Evolutionary conservation across 2,888 invertebrate genomes (phyloP).

Genomic region (Mamestra brassicae): DNA sequence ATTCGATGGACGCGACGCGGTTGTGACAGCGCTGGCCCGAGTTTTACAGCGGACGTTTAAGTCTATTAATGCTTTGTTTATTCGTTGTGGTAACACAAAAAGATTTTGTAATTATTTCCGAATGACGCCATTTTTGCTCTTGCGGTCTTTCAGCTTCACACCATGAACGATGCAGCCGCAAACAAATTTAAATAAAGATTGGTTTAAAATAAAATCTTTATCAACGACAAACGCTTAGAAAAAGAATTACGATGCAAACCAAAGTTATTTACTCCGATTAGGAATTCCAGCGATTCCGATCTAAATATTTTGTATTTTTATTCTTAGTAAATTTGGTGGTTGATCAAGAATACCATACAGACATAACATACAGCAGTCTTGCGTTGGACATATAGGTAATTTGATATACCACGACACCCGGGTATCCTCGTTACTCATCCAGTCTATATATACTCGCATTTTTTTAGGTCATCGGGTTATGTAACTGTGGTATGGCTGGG

Average conservation of each 20-base stretch:
- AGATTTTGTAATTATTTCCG: neutral
- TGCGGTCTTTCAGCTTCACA: neutral
- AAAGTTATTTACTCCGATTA: neutral
- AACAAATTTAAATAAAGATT: neutral
- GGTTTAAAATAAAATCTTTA: neutral
- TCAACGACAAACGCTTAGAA: neutral
- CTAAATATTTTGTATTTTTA: neutral
- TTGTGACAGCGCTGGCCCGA: slow-evolving; percentile 64
- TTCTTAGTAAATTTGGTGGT: neutral
- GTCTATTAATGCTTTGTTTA: neutral
- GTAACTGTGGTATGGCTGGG: neutral
- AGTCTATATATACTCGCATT: neutral
- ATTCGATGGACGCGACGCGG: slow-evolving; percentile 61
- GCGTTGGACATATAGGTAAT: too few species aligned
- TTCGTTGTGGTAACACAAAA: neutral
- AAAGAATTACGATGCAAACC: neutral
- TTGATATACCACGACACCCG: neutral
- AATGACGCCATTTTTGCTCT: neutral
- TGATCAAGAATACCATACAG: neutral
- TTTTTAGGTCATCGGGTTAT: neutral
- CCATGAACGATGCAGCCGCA: neutral
- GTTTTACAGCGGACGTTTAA: slow-evolving; percentile 28
- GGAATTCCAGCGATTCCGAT: neutral
- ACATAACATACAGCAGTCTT: too few species aligned
- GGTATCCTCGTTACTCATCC: neutral